Percentiles rank a stretch among this genome's conserved stretches.
These are phyloP conservation scores for Cyanoramphus novaezelandiae DNA, from an alignment of 2,113 vertebrate genomes.

Conservation along the genomic window DNA sequence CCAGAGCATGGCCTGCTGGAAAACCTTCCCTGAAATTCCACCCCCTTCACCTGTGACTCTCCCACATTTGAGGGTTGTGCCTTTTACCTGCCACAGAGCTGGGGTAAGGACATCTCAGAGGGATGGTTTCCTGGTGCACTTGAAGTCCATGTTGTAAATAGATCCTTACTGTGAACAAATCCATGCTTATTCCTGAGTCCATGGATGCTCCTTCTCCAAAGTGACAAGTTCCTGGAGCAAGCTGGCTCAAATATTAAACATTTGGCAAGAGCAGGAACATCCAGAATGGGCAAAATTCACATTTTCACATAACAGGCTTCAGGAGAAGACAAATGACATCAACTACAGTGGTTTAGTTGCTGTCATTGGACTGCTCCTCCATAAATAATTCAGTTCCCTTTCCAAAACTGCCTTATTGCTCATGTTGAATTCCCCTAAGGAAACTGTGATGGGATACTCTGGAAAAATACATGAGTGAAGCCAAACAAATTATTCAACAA, in stretches of 20 bases:
- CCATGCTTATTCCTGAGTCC: background rate
- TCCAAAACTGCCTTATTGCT: conserved; percentile 23
- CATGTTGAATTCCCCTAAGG: background rate
- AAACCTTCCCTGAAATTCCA: background rate
- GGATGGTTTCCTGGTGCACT: too few relatives aligned
- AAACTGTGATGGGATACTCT: background rate
- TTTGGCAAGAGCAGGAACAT: background rate
- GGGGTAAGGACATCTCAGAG: background rate
- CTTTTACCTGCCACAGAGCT: fast-evolving
- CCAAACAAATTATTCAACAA: background rate
- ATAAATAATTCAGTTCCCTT: conserved; percentile 58
- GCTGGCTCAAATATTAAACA: conserved; percentile 51
- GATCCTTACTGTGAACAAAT: background rate
- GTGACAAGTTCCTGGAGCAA: background rate
- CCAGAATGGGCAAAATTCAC: conserved; percentile 31
- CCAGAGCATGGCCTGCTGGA: fast-evolving
- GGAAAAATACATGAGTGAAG: background rate
- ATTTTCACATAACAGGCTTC: conserved; percentile 44
- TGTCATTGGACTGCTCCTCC: background rate
- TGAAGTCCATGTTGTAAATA: background rate
- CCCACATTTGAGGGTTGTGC: background rate
- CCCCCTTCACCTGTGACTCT: background rate
- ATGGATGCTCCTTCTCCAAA: background rate
- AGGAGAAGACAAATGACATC: conserved; percentile 43
- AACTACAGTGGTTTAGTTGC: conserved; percentile 18